Evolutionary conservation across 2,888 invertebrate genomes (phyloP).

Genomic region (Dimorphilus gyrociliatus): DNA sequence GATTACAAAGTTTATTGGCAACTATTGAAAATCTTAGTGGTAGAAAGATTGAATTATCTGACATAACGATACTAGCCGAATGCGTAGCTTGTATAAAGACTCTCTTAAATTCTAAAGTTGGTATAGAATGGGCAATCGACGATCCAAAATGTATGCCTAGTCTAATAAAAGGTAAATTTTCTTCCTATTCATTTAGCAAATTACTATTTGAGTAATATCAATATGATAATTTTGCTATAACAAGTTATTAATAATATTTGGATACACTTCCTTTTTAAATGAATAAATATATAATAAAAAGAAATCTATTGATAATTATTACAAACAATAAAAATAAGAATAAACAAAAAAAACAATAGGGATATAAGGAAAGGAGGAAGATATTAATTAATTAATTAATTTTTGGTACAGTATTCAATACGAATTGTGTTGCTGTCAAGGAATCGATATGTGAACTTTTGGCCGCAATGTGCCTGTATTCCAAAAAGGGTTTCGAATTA

Average conservation of each 20-base stretch:
- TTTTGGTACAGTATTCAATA: conserved; percentile 56
- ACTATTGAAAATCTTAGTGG: too few relatives aligned
- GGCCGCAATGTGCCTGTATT: conserved; percentile 84
- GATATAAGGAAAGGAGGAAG: too few relatives aligned
- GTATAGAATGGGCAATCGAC: conserved; percentile 81
- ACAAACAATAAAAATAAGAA: too few relatives aligned
- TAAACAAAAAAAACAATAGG: not conserved
- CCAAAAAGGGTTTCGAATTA: conserved; percentile 47
- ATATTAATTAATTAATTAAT: too few relatives aligned
- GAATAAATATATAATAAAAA: too few relatives aligned
- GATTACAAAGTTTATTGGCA: not conserved
- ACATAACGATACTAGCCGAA: conserved; percentile 28
- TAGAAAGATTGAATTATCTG: conserved; percentile 22
- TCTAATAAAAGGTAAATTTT: conserved; percentile 53
- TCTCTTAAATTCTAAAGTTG: conserved; percentile 72
- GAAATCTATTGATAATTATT: too few relatives aligned
- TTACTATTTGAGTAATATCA: not conserved
- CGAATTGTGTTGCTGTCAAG: conserved; percentile 73
- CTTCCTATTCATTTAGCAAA: too few relatives aligned
- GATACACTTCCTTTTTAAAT: too few relatives aligned
- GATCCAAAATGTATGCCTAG: conserved; percentile 79
- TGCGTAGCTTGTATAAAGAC: conserved; percentile 28
- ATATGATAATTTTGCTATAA: too few relatives aligned
- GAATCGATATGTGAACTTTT: conserved; percentile 90
- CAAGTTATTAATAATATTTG: too few relatives aligned